phyloP scores from a whole-genome alignment of 2,113 vertebrate species.

The Galeopterus variegatus region DNA sequence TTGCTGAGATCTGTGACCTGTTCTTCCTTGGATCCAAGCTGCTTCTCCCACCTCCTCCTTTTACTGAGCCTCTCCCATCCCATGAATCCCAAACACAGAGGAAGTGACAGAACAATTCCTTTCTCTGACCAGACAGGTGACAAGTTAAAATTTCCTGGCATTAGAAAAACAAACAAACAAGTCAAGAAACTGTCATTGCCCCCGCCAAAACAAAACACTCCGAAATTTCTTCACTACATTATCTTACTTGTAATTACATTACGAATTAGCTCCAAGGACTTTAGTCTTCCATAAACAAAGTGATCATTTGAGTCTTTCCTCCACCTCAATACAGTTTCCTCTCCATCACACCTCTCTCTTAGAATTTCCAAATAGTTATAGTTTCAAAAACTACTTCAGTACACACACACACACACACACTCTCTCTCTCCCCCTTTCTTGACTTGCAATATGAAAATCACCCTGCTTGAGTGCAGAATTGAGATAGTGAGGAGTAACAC shows the following conservation, averaged over 20 bases:
- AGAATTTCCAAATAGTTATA: not conserved
- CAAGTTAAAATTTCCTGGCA: not conserved
- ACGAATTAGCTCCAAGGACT: not conserved
- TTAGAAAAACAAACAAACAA: not conserved
- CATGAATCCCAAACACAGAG: not conserved
- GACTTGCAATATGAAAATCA: not conserved
- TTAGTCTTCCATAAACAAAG: not conserved
- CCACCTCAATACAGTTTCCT: not conserved
- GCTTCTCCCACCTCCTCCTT: not conserved
- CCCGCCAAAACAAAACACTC: not conserved
- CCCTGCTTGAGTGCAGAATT: not conserved
- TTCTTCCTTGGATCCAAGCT: not conserved
- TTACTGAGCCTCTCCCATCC: not conserved
- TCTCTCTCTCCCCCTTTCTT: not conserved
- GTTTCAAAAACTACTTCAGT: not conserved
- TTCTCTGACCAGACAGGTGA: not conserved
- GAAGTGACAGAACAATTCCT: not conserved
- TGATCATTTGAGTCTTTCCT: not conserved
- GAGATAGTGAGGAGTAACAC: not conserved
- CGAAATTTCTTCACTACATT: not conserved
- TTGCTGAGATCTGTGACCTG: not conserved
- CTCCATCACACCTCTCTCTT: not conserved
- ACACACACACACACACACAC: too few species aligned
- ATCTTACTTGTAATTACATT: not conserved
- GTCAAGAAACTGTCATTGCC: not conserved